Evolutionary conservation across 2,113 vertebrate genomes (phyloP).

Genomic region (Bucco capensis): DNA sequence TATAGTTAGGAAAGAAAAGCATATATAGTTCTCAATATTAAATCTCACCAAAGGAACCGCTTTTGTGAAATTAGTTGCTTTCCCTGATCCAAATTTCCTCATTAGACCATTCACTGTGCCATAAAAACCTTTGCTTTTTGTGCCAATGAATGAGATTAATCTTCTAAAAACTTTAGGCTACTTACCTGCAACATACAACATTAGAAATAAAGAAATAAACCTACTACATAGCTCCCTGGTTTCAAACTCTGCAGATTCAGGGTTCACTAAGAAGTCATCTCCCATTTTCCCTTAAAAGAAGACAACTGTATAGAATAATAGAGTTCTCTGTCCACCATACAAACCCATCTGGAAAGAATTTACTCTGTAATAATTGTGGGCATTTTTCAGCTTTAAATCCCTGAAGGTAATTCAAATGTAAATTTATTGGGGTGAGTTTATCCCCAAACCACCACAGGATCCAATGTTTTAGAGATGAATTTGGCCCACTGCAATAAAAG

Average conservation of each 20-base stretch:
- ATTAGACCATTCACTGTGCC: neutral
- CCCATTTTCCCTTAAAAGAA: conserved; percentile 25
- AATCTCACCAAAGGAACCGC: neutral
- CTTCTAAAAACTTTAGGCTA: neutral
- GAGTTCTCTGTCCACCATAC: conserved; percentile 47
- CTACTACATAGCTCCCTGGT: neutral
- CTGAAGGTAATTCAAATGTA: conserved; percentile 45
- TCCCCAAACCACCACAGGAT: neutral
- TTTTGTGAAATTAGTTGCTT: neutral
- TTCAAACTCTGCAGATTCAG: conserved; percentile 25
- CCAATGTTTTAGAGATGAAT: neutral
- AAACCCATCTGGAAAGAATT: conserved; percentile 66
- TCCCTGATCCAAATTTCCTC: neutral
- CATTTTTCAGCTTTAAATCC: conserved; percentile 61
- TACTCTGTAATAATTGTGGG: conserved; percentile 45
- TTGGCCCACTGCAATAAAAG: neutral
- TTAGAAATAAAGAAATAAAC: conserved; percentile 11
- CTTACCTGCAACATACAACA: neutral
- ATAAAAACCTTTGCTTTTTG: neutral
- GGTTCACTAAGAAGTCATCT: conserved; percentile 55
- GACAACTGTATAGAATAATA: conserved; percentile 42
- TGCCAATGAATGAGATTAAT: neutral
- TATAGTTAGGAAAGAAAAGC: neutral
- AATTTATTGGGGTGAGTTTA: conserved; percentile 61
- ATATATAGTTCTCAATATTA: neutral